phyloP scores from a whole-genome alignment of 2,113 vertebrate species.

The Rattus norvegicus region DNA sequence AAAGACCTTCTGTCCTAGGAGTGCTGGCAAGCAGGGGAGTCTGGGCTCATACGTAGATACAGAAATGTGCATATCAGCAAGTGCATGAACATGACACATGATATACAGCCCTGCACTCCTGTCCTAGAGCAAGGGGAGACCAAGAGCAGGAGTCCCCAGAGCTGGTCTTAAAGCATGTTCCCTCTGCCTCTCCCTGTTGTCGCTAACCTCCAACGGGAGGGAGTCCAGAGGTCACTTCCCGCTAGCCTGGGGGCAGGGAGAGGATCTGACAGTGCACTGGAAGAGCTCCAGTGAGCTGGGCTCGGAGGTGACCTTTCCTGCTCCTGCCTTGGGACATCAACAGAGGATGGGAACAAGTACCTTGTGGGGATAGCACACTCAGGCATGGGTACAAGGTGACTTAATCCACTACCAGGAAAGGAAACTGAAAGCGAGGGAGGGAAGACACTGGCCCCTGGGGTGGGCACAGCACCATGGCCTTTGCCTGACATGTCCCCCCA shows the following conservation, averaged over 20 bases:
- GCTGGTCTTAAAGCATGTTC: not conserved
- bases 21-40: not conserved
- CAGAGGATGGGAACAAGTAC: not conserved
- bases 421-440: not conserved
- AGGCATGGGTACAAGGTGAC: not conserved
- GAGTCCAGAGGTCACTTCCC: not conserved
- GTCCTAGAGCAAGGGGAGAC: not conserved
- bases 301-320: constrained; percentile 33
- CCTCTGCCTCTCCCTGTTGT: not conserved
- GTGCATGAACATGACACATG: not conserved
- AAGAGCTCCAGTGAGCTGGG: not conserved
- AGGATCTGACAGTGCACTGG: not conserved
- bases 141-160: not conserved
- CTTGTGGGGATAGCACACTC: not conserved
- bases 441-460: not conserved
- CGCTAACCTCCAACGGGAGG: not conserved
- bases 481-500: not conserved
- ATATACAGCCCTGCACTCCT: not conserved
- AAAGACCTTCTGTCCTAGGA: not conserved
- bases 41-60: not conserved
- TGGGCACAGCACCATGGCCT: rapidly evolving
- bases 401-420: not conserved
- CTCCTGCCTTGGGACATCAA: not conserved
- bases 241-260: not conserved
- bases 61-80: not conserved